Evolutionary conservation across 2,888 invertebrate genomes (phyloP).

Genomic region (Eledona agricola): DNA sequence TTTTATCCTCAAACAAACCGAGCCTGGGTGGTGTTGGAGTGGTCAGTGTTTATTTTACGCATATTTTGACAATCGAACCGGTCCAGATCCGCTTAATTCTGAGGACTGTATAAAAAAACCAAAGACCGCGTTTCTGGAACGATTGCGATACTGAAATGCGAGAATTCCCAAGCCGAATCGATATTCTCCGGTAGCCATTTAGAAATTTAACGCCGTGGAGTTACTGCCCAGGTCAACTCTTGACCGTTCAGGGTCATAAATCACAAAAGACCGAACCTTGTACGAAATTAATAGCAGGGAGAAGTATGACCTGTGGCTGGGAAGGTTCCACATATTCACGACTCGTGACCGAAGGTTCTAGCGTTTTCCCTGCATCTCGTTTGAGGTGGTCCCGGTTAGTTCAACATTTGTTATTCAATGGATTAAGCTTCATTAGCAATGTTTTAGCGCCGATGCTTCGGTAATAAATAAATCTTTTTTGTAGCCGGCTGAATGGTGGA

Average conservation of each 20-base stretch:
- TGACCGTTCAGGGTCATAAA: slow-evolving; percentile 15
- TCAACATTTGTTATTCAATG: slow-evolving; percentile 9
- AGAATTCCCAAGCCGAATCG: slow-evolving; percentile 2
- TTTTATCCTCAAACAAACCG: slow-evolving; percentile 11
- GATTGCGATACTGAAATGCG: slow-evolving; percentile 5
- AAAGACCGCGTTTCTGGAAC: slow-evolving; percentile 12
- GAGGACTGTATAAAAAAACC: slow-evolving; percentile 4
- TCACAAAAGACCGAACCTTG: slow-evolving; percentile 18
- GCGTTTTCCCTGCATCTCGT: not conserved
- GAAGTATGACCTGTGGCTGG: slow-evolving; percentile 14
- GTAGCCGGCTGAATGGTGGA: slow-evolving; percentile 19
- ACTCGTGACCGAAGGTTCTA: slow-evolving; percentile 7
- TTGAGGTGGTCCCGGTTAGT: not conserved
- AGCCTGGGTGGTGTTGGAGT: slow-evolving; percentile 10
- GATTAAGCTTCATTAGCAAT: slow-evolving; percentile 6
- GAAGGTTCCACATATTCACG: slow-evolving; percentile 21
- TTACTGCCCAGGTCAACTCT: slow-evolving; percentile 9
- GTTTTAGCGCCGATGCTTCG: slow-evolving; percentile 13
- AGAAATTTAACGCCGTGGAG: slow-evolving; percentile 3
- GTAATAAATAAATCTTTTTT: slow-evolving; percentile 30
- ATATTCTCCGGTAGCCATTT: slow-evolving; percentile 1
- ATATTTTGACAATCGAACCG: slow-evolving; percentile 16
- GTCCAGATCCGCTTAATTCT: not conserved
- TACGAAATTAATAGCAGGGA: slow-evolving; percentile 15
- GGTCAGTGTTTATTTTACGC: slow-evolving; percentile 20